phyloP scores from a whole-genome alignment of 2,113 vertebrate species.

The Alaudala cheleensis region DNA sequence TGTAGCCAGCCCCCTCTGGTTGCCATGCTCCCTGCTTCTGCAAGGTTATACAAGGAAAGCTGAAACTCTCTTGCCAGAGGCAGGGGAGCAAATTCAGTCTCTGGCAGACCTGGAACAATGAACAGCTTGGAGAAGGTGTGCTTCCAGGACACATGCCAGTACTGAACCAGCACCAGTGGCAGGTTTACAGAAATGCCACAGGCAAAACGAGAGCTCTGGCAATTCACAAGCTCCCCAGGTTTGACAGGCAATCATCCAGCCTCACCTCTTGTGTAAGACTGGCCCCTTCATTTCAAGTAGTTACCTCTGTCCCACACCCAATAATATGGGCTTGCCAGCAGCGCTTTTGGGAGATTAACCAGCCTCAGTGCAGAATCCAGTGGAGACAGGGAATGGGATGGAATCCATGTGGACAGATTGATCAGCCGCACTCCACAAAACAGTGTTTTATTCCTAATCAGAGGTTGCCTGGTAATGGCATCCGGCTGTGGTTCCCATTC shows the following conservation, averaged over 20 bases:
- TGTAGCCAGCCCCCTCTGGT: neutral
- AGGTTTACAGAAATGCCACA: constrained; percentile 59
- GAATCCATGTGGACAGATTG: rapidly evolving
- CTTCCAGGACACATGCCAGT: constrained; percentile 49
- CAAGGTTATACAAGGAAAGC: constrained; percentile 23
- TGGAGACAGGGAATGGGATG: neutral
- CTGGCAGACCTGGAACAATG: constrained; percentile 19
- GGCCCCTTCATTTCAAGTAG: constrained; percentile 43
- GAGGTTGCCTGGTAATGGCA: neutral
- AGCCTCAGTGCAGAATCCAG: neutral
- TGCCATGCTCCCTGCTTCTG: neutral
- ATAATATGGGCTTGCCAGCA: constrained; percentile 18
- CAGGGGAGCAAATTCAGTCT: neutral
- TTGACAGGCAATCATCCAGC: constrained; percentile 56
- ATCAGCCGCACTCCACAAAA: neutral
- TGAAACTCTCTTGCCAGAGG: constrained; percentile 19
- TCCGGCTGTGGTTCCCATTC: neutral
- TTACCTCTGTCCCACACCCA: constrained; percentile 37
- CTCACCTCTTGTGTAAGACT: constrained; percentile 51
- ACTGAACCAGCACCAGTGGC: constrained; percentile 34
- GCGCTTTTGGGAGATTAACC: constrained; percentile 8
- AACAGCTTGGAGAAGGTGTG: constrained; percentile 48
- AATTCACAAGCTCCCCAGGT: constrained; percentile 38
- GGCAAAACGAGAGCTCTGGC: constrained; percentile 52
- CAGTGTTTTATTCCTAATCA: constrained; percentile 22